Evolutionary conservation across 2,888 invertebrate genomes (phyloP), one percentile per base, ranked within the genome.

Genomic region (Venusia cambrica): DNA sequence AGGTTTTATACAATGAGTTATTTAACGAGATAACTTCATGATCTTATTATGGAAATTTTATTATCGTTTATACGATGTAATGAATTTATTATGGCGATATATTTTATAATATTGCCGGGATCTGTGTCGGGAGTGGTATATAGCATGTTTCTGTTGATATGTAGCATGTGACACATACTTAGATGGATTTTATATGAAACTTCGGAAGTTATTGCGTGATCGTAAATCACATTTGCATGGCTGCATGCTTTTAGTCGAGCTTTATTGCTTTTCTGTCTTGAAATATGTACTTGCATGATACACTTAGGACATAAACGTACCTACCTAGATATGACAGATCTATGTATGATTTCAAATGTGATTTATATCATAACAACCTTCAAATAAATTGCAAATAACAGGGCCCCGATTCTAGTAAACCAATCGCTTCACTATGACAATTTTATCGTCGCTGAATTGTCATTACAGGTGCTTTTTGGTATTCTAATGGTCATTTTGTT

Each of bases 1-100:
- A 63, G 62, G 67, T 83, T 79, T 80, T 80, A 77, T 81, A 74
- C 76, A 72, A 73, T 69, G 80, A 83, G 71, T 73, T 79, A 76
- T 79, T 76, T 73, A 77, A 72, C 68, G 71, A 62, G 57, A 56
- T 56, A 54, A 39, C 45, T 61, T 62, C 46, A 71, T 66, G 64
- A 71, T 67, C 57, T 57, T 56, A 62, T 57, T 60, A 57, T 55
- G 53, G 43, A 47, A 49, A 59, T 62, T 61, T 57, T 51, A 55
- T 53, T 49, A 48, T 42, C 44, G 45, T 46, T 50, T 48, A 48
- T 39, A 45, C 46, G 51, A 45, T 34, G 28, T 49, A 49, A 52
- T 52, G 48, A 51, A 54, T 54, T 51, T 52, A 54, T 51, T 51
- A 52, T 51, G 37, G 45, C 32, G 43, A 45, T 54, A 42, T 50